Percentiles rank a stretch among this genome's conserved stretches.
Evolutionary conservation across 1,140 invertebrate species (phyloP).

Genomic region (Cryptotermes secundus): DNA sequence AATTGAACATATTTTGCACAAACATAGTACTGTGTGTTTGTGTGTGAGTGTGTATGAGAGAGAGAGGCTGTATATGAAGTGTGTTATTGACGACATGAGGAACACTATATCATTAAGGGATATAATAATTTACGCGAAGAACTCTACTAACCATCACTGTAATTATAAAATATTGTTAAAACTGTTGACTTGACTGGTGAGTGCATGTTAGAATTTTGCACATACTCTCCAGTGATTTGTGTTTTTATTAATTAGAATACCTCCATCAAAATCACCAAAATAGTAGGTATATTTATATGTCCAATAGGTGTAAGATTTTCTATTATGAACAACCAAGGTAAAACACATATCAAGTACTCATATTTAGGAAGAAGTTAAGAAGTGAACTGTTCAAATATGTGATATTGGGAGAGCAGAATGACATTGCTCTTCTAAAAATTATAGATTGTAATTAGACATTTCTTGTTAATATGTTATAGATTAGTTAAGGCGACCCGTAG

Average conservation of each 20-base stretch:
- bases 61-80: no score
- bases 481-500: not conserved
- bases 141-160: not conserved
- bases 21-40: no score
- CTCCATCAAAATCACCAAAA: not conserved
- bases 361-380: conserved; percentile 15
- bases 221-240: not conserved
- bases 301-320: conserved; percentile 21
- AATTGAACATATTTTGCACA: no score
- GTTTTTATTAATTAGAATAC: not conserved
- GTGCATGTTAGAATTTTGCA: not conserved
- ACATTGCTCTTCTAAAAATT: not conserved
- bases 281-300: not conserved
- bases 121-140: no score
- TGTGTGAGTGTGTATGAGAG: not conserved
- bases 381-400: conserved; percentile 15
- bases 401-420: not conserved
- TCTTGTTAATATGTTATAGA: conserved; percentile 18
- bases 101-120: not conserved
- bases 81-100: not conserved
- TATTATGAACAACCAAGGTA: conserved; percentile 30
- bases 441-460: not conserved
- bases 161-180: not conserved
- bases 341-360: conserved; percentile 29
- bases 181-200: not conserved